Evolutionary conservation across 2,888 invertebrate genomes (phyloP), one percentile per base, ranked within the genome.

Genomic region (Ormyrus labotus): DNA sequence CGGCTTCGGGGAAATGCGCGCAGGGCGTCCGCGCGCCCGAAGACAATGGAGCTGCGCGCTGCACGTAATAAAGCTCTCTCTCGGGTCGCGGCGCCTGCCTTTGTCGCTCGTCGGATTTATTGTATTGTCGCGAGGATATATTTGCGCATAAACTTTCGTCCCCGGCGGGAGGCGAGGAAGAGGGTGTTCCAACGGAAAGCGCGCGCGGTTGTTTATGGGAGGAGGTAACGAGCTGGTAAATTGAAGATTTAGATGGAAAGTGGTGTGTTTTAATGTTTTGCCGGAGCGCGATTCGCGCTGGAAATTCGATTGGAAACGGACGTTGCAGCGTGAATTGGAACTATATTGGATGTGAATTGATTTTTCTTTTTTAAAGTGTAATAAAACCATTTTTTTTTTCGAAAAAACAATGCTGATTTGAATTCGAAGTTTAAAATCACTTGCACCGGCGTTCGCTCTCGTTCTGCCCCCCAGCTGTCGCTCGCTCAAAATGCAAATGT

Each of bases 81-180:
- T 34, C 34, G 34, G 34, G 34, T 4, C 34, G 2, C 7, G 19
- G 53, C 34, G 13, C 8, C 61, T 45, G 6, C 75, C 53, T 34
- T 76, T 76, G 75, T 68, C 47, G 61, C 13, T 47, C 58, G 50
- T 5, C 13, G 34, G 65, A 61, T 73, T 78, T 72, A 77, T 78
- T 68, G 34, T 34, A 57, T 67, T 53, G 53, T 13, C 11, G 51
- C 53, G 47, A 65, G 64, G 64, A 70, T 69, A 64, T 50, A 77
- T 70, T 70, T 61, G 58, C 67, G 60, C 70, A 47, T 72, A 78
- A 72, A 72, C 60, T 78, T 65, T 78, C 3, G 4, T 60, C 50
- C 57, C 19, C n/a, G 58, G 13, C 0, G 58, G 10, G n/a, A n/a
- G 11, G 58, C 8, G 58, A 58, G 13, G 6, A 58, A 57, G 57